phyloP scores from a whole-genome alignment of 2,113 vertebrate species.

The Puffinus mauretanicus region DNA sequence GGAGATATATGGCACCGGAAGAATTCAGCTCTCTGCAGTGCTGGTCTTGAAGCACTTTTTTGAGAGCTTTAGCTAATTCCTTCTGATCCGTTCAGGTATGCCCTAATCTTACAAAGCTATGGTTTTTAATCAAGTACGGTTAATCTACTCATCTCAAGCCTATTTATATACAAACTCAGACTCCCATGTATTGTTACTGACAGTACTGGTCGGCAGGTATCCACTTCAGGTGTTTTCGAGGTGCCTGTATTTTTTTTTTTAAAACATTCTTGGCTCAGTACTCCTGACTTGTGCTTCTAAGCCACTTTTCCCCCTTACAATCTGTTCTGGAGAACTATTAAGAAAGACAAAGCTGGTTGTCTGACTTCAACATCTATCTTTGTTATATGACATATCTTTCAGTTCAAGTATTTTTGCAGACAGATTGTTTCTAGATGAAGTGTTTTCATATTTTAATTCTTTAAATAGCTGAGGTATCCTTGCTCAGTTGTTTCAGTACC shows the following conservation, averaged over 20 bases:
- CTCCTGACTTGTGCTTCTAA: background rate
- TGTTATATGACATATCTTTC: background rate
- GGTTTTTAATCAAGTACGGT: background rate
- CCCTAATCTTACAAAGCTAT: background rate
- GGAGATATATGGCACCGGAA: background rate
- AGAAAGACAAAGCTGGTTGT: background rate
- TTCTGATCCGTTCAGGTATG: background rate
- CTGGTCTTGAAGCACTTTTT: background rate
- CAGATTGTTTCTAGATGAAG: background rate
- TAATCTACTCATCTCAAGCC: background rate
- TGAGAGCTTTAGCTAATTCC: background rate
- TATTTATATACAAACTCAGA: background rate
- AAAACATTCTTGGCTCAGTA: background rate
- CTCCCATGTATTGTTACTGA: background rate
- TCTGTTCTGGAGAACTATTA: background rate
- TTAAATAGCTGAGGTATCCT: background rate
- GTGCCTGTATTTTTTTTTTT: background rate
- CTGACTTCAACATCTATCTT: background rate
- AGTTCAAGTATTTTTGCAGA: background rate
- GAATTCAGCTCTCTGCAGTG: background rate
- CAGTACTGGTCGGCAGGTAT: background rate
- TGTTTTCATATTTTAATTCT: background rate
- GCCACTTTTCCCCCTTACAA: background rate
- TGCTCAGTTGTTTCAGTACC: background rate
- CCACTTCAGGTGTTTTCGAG: background rate